These are phyloP conservation scores for Hydriomena furcata DNA, from an alignment of 2,888 invertebrate genomes.

Conservation along the genomic window DNA sequence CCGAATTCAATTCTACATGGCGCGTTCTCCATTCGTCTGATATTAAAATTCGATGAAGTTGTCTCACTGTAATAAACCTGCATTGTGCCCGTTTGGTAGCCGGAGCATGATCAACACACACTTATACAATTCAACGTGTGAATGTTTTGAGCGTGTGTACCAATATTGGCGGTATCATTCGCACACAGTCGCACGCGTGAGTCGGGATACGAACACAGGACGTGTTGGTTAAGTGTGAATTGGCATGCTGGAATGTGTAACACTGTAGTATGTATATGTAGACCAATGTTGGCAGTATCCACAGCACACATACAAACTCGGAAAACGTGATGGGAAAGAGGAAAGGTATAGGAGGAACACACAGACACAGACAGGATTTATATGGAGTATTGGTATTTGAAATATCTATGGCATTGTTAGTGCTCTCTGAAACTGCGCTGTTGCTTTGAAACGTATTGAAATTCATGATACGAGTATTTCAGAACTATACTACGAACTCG, in stretches of 20 bases:
- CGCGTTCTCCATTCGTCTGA: background rate
- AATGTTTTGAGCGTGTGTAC: conserved; percentile 7
- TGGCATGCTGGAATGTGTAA: conserved; percentile 4
- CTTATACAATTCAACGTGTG: conserved; percentile 12
- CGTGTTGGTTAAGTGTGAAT: conserved; percentile 13
- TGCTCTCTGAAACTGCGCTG: background rate
- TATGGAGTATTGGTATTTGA: conserved; percentile 11
- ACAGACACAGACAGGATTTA: conserved; percentile 10
- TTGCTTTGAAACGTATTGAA: conserved; percentile 5
- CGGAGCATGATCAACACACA: conserved; percentile 6
- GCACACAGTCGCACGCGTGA: conserved; percentile 1
- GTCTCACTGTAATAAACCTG: conserved; percentile 4
- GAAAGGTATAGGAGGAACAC: conserved; percentile 1
- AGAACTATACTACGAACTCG: too few relatives aligned
- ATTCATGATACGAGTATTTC: too few relatives aligned
- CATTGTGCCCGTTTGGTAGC: conserved; percentile 2
- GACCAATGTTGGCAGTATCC: conserved; percentile 8
- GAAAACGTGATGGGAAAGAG: conserved; percentile 1
- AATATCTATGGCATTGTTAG: conserved; percentile 12
- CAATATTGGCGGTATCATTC: conserved; percentile 12
- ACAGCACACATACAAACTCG: background rate
- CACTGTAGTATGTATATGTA: background rate
- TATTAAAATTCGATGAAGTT: conserved; percentile 5
- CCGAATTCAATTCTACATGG: background rate
- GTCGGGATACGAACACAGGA: conserved; percentile 3